Evolutionary conservation across 2,888 invertebrate species (phyloP).

Genomic region (Geotrupes spiniger): DNA sequence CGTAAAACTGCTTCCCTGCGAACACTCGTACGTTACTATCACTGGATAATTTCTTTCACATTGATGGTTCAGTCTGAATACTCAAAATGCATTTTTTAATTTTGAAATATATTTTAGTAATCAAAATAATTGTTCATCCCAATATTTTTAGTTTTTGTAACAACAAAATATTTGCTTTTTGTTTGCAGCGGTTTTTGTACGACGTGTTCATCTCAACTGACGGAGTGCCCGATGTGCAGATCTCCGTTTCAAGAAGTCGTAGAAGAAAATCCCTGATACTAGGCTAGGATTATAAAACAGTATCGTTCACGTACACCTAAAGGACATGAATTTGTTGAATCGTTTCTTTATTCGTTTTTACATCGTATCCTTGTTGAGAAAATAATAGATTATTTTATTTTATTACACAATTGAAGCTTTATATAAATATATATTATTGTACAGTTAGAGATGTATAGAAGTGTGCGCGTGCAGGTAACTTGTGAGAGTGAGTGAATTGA

Average conservation of each 20-base stretch:
- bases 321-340: neutral
- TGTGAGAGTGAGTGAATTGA: slow-evolving; percentile 5
- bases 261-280: slow-evolving; percentile 51
- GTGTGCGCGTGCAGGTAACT: slow-evolving; percentile 4
- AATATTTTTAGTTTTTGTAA: no score
- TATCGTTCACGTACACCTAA: no score
- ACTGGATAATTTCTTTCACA: no score
- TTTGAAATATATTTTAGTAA: no score
- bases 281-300: slow-evolving; percentile 4
- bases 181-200: slow-evolving; percentile 86
- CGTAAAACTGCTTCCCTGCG: slow-evolving; percentile 75
- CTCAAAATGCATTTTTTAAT: no score
- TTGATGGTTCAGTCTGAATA: slow-evolving; percentile 10
- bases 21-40: slow-evolving; percentile 67
- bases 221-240: slow-evolving; percentile 87
- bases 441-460: slow-evolving; percentile 1
- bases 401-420: slow-evolving; percentile 9
- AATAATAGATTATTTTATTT: slow-evolving; percentile 1
- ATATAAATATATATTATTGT: slow-evolving; percentile 17
- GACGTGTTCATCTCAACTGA: slow-evolving; percentile 72
- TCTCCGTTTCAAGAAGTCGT: slow-evolving; percentile 58
- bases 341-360: slow-evolving; percentile 1
- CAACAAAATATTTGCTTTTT: no score
- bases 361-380: slow-evolving; percentile 1
- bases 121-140: no score